Evolutionary conservation across 2,113 vertebrate species (phyloP).

Genomic region (Rousettus leschenaultii): DNA sequence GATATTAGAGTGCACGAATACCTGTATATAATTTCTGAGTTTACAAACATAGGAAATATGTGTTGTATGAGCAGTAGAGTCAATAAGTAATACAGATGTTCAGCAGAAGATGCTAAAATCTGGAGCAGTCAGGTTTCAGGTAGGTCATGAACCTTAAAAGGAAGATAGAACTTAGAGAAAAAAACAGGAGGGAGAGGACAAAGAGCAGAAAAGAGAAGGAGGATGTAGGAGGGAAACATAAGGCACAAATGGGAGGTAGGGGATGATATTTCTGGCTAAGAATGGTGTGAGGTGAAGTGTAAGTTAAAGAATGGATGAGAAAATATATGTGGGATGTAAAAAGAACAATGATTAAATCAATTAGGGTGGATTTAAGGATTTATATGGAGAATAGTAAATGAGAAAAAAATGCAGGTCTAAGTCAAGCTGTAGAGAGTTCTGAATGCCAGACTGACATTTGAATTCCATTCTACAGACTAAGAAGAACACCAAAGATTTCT

Average conservation of each 20-base stretch:
- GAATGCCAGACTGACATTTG: not conserved
- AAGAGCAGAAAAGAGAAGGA: not conserved
- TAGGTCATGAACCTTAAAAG: not conserved
- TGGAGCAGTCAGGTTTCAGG: not conserved
- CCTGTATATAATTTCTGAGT: not conserved
- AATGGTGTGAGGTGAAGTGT: not conserved
- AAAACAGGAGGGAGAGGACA: not conserved
- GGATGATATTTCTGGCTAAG: not conserved
- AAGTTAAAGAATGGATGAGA: conserved; percentile 4
- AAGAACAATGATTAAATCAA: not conserved
- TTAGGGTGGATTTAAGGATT: not conserved
- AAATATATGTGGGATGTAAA: not conserved
- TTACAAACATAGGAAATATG: conserved; percentile 16
- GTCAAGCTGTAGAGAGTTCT: not conserved
- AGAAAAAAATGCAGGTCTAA: conserved; percentile 14
- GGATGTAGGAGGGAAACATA: not conserved
- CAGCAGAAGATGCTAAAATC: not conserved
- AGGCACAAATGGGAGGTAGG: not conserved
- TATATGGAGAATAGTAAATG: not conserved
- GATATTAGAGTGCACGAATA: not conserved
- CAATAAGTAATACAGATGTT: not conserved
- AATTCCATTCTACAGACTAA: not conserved
- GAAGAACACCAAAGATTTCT: not conserved
- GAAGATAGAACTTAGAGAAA: not conserved
- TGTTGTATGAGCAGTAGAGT: not conserved